phyloP scores from a whole-genome alignment of 2,888 invertebrate species.

The Leucozona laternaria region DNA sequence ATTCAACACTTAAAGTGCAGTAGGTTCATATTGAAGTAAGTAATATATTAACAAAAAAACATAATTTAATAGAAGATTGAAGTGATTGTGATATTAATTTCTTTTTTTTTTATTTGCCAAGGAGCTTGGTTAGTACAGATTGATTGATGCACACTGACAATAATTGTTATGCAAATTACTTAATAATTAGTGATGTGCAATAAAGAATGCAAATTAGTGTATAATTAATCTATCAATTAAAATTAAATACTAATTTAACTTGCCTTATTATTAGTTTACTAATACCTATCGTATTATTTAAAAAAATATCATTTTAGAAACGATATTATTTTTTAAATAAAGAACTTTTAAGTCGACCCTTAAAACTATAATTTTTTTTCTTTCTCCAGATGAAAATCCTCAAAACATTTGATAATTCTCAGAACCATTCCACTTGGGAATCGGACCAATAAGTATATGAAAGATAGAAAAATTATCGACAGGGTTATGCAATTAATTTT shows the following conservation, averaged over 20 bases:
- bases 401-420: too few relatives aligned
- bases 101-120: neutral
- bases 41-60: neutral
- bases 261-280: neutral
- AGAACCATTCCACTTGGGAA: too few relatives aligned
- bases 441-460: too few relatives aligned
- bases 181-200: neutral
- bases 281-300: too few relatives aligned
- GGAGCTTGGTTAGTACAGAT: neutral
- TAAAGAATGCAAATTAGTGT: constrained; percentile 7
- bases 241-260: neutral
- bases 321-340: too few relatives aligned
- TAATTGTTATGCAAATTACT: constrained; percentile 18
- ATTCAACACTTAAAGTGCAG: constrained; percentile 3
- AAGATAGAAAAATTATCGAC: too few relatives aligned
- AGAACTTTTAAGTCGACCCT: too few relatives aligned
- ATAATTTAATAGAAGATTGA: neutral
- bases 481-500: too few relatives aligned
- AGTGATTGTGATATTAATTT: constrained; percentile 8
- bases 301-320: too few relatives aligned
- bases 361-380: too few relatives aligned
- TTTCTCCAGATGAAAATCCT: too few relatives aligned
- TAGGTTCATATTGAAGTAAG: constrained; percentile 1
- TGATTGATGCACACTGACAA: neutral
- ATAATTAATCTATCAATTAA: neutral